Conservation (phyloP, 2,113 vertebrate species). For the Bubo scandiacus region DNA sequence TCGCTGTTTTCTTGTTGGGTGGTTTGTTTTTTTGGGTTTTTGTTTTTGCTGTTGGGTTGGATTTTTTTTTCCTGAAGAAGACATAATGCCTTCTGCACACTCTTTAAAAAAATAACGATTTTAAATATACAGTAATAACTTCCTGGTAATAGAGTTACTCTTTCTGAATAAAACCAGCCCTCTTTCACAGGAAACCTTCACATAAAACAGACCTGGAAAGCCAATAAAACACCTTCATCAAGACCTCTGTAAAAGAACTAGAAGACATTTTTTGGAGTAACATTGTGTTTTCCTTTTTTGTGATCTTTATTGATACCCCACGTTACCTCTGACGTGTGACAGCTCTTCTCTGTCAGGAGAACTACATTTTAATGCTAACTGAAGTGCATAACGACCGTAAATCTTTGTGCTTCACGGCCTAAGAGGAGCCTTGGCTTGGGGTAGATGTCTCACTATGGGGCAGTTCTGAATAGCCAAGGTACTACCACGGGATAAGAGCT, state of each 20-base stretch:
- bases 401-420: not conserved
- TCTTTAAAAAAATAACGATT: not conserved
- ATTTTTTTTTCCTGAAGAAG: not conserved
- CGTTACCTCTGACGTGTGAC: not conserved
- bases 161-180: not conserved
- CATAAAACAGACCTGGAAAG: accelerated
- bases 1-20: not conserved
- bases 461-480: not conserved
- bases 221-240: not conserved
- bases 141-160: not conserved
- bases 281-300: not conserved
- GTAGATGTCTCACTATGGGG: not conserved
- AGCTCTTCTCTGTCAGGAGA: not conserved
- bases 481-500: not conserved
- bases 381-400: not conserved
- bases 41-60: not conserved
- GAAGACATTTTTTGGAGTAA: not conserved
- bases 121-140: not conserved
- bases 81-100: not conserved
- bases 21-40: not conserved
- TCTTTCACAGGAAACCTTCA: not conserved
- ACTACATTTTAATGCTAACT: not conserved
- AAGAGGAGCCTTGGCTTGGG: not conserved
- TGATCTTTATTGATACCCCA: not conserved
- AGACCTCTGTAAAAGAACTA: not conserved